Percentiles rank a stretch among this genome's conserved stretches.
These are phyloP conservation scores for Elgaria multicarinata DNA, from an alignment of 2,113 vertebrate species.

Conservation along the genomic window DNA sequence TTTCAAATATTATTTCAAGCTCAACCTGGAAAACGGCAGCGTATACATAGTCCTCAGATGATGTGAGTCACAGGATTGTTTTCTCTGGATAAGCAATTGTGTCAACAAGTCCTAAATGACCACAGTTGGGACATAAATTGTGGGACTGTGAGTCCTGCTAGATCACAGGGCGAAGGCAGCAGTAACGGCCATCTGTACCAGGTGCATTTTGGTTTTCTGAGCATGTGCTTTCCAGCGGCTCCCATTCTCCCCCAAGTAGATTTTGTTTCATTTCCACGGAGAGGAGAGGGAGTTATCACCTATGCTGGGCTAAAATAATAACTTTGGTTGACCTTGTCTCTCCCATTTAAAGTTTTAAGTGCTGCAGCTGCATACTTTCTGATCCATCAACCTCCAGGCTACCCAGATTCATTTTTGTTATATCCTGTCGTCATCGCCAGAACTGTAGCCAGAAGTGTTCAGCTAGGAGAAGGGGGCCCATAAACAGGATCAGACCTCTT, in stretches of 20 bases:
- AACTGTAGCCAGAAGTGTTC: slow-evolving; percentile 15
- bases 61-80: not conserved
- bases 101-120: slow-evolving; percentile 28
- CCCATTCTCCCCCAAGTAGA: slow-evolving; percentile 11
- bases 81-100: slow-evolving; percentile 22
- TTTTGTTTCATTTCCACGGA: slow-evolving; percentile 37
- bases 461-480: slow-evolving; percentile 4
- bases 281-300: not conserved
- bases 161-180: not conserved
- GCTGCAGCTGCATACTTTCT: slow-evolving; percentile 47
- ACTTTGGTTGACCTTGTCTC: slow-evolving; percentile 44
- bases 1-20: not conserved
- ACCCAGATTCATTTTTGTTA: slow-evolving; percentile 28
- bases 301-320: slow-evolving; percentile 31
- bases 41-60: not conserved
- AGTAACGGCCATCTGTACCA: not conserved
- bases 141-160: slow-evolving; percentile 3
- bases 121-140: slow-evolving; percentile 25
- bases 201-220: not conserved
- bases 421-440: slow-evolving; percentile 20
- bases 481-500: not conserved
- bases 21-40: slow-evolving; percentile 3
- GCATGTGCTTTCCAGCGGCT: slow-evolving; percentile 14
- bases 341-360: slow-evolving; percentile 40
- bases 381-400: not conserved